A percentile compares a stretch with the other conserved stretches of the same genome.
These are phyloP conservation scores for Periphyllus acericola DNA, from an alignment of 2,888 invertebrate genomes.

Conservation along the genomic window DNA sequence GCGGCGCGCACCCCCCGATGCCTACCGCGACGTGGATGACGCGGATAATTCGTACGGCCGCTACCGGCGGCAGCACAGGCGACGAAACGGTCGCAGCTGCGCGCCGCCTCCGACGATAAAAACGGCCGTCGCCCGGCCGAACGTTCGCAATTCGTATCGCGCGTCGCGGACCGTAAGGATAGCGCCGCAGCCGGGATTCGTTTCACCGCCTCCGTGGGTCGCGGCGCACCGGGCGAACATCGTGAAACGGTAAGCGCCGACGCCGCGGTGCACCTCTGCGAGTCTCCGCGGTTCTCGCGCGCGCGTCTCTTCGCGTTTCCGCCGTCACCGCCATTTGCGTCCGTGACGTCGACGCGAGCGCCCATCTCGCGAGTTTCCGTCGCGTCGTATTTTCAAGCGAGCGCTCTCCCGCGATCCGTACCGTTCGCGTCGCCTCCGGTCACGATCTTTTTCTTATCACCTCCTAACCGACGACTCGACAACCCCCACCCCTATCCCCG, in stretches of 20 bases:
- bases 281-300: not conserved
- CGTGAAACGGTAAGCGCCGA: too few relatives aligned
- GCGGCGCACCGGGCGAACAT: not conserved
- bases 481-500: too few relatives aligned
- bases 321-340: not conserved
- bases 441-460: not conserved
- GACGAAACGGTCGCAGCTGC: not conserved
- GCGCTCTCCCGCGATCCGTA: too few relatives aligned
- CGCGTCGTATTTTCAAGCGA: too few relatives aligned
- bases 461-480: not conserved
- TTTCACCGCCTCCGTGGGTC: too few relatives aligned
- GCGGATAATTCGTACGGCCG: constrained; percentile 44
- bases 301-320: too few relatives aligned
- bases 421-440: not conserved
- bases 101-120: not conserved
- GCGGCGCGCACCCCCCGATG: not conserved
- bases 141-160: not conserved
- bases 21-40: not conserved
- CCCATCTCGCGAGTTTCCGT: not conserved
- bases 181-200: not conserved
- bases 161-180: not conserved
- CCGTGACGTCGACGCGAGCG: not conserved
- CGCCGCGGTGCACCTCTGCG: too few relatives aligned
- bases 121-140: not conserved
- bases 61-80: constrained; percentile 55